A percentile compares a stretch with the other conserved stretches of the same genome.
Conservation (phyloP, 2,113 vertebrate genomes). For the Crypturellus undulatus region DNA sequence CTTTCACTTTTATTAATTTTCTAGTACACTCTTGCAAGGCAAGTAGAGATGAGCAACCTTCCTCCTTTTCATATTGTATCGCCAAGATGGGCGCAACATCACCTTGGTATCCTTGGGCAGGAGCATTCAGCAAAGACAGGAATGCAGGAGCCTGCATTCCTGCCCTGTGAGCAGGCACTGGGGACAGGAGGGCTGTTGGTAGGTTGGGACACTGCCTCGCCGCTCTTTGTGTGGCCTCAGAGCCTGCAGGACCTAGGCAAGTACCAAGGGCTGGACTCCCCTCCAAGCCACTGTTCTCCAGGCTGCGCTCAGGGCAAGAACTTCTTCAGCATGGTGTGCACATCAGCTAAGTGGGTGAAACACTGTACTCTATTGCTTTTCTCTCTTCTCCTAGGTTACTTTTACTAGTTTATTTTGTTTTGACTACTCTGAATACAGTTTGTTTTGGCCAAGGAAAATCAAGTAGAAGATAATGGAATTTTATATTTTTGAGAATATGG, state of each 20-base stretch:
- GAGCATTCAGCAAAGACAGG: fast-evolving
- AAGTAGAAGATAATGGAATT: background rate
- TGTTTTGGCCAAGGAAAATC: background rate
- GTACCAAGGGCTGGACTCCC: fast-evolving
- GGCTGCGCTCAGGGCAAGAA: fast-evolving
- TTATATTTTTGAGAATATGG: background rate
- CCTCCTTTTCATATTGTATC: background rate
- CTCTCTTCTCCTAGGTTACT: background rate
- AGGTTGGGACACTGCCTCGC: background rate
- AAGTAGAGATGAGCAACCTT: background rate
- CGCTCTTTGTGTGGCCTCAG: fast-evolving
- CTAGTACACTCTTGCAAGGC: background rate
- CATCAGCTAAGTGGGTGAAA: background rate
- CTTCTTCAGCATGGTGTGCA: background rate
- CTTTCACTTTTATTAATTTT: constrained; percentile 10
- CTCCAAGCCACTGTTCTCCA: background rate
- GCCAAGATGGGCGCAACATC: fast-evolving
- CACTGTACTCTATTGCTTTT: background rate
- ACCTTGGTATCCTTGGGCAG: fast-evolving
- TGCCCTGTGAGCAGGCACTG: background rate
- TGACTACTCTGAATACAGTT: background rate
- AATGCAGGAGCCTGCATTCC: fast-evolving
- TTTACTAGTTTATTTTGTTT: background rate
- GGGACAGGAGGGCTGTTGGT: background rate
- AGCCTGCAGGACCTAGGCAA: background rate